Base-by-base conservation (phyloP, 1,140 invertebrate genomes). In the Yoshiicerus persimilis region DNA sequence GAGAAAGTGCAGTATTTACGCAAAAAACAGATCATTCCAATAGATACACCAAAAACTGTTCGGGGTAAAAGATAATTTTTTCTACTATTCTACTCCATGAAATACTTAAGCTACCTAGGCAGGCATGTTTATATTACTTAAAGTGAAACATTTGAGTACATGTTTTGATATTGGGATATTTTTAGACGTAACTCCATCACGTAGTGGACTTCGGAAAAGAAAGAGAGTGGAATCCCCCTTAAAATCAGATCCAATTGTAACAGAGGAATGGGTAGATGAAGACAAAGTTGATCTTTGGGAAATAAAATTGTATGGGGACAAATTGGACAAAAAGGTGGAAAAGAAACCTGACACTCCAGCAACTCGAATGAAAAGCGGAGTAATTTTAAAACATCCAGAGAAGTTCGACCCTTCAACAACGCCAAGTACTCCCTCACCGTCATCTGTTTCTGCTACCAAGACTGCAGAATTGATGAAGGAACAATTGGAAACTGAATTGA, bases 231-330 rank as follows among this genome's bases (percentile, higher is more conserved):
- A 98, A 93, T 96, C 96, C 9, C 97, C 97, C 0, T 96, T 97
- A 92, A 97, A 96, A 89, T 97, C 96, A 10, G 96, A 98, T 91
- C 97, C 97, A 1, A 96, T 97, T 93, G 96, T 98, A 9, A 95
- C 95, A 8, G 98, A 99, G 92, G 96, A 97, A 91, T 99, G 98
- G 98, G 96, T 98, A 0, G 97, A 98, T 88, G 98, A 99, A 93
- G 97, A 98, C 91, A 97, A 97, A 91, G 92, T 99, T 27, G 98
- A 99, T 92, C 92, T 99, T 0, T 99, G 98, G 98, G 98, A 99
- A 93, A 98, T 99, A 62, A 97, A 97, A 91, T 96, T 97, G 90
- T 99, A 98, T 92, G 97, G 97, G 39, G 98, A 99, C 92, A 96
- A 96, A 93, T 70, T 91, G 38, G 92, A 91, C n/a, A 87, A 62